Evolutionary conservation across 2,888 invertebrate genomes (phyloP).

Genomic region (Macrosoma leucophasiata): DNA sequence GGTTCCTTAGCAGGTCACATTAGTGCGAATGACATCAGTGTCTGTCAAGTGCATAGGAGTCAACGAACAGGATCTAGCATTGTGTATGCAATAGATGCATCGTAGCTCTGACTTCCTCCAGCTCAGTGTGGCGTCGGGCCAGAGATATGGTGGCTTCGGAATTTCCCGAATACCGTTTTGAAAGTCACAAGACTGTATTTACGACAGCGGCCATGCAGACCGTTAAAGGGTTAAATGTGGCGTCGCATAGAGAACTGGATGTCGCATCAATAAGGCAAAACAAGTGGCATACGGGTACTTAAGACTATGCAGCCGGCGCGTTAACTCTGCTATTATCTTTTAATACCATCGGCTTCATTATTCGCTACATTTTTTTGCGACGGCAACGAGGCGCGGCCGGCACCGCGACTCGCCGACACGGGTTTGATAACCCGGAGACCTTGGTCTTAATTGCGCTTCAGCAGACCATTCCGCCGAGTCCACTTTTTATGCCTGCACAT

Average conservation of each 20-base stretch:
- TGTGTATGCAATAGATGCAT: conserved; percentile 60
- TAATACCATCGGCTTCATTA: conserved; percentile 72
- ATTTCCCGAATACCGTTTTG: conserved; percentile 4
- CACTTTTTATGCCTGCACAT: conserved; percentile 75
- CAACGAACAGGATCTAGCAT: conserved; percentile 67
- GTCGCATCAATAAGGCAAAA: conserved; percentile 31
- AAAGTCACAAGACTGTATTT: conserved; percentile 2
- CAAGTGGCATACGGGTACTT: conserved; percentile 40
- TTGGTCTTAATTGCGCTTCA: conserved; percentile 75
- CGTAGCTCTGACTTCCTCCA: conserved; percentile 62
- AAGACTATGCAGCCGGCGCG: conserved; percentile 53
- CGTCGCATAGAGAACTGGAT: conserved; percentile 15
- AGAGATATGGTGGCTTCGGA: conserved; percentile 2
- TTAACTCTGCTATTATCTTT: conserved; percentile 67
- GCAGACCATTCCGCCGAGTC: conserved; percentile 69
- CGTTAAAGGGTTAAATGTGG: conserved; percentile 27
- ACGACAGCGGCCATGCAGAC: conserved; percentile 7
- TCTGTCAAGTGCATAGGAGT: conserved; percentile 68
- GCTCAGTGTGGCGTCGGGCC: conserved; percentile 19
- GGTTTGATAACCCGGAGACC: conserved; percentile 76
- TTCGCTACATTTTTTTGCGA: conserved; percentile 69
- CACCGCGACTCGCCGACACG: conserved; percentile 60
- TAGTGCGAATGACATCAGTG: conserved; percentile 67
- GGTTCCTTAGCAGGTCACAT: conserved; percentile 68
- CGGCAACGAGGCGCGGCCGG: conserved; percentile 58